Base-by-base conservation (phyloP, 2,888 invertebrate genomes). In the Dinocampus coccinellae region DNA sequence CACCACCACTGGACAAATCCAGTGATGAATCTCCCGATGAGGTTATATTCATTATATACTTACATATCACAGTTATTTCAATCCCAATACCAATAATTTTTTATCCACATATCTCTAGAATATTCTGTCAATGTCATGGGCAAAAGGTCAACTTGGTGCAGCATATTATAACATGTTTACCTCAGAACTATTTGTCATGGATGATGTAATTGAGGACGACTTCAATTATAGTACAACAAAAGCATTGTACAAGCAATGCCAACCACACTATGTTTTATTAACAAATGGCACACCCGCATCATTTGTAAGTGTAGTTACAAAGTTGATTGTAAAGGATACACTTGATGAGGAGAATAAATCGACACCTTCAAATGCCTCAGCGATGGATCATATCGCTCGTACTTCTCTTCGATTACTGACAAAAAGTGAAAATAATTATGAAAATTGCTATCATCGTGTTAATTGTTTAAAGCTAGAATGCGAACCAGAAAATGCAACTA, bases 151-250 rank as follows among this genome's bases (percentile, higher is more conserved):
- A 82, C 84, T 95, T 65, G 94, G 94, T n/a, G 93, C 93, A 20
- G 93, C 94, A 0, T 92, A 91, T 85, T 95, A 92, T 87, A 92
- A 92, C 77, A 85, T 91, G 39, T 89, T 90, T 66, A 91, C 92
- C 1, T 91, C 91, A 76, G 91, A 92, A 90, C 83, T 95, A 1
- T 90, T 90, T 82, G 88, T 94, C 62, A 89, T 94, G 80, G 91
- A 92, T 75, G 94, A 95, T 86, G 90, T 91, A 73, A 87, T 90
- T 20, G 94, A 95, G 84, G 88, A 90, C 0, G 88, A 89, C 0
- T 92, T 92, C 0, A 91, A 92, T 78, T 92, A 92, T 84, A 88
- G 89, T 69, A 88, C 92, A 75, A 90, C 92, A 57, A 88, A 88
- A 39, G 89, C 89, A 67, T 81, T 93, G 10, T 91, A 89, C 82